Evolutionary conservation across 2,797 vertebrate genomes (phyloP).

Genomic region (Chelmon rostratus): DNA sequence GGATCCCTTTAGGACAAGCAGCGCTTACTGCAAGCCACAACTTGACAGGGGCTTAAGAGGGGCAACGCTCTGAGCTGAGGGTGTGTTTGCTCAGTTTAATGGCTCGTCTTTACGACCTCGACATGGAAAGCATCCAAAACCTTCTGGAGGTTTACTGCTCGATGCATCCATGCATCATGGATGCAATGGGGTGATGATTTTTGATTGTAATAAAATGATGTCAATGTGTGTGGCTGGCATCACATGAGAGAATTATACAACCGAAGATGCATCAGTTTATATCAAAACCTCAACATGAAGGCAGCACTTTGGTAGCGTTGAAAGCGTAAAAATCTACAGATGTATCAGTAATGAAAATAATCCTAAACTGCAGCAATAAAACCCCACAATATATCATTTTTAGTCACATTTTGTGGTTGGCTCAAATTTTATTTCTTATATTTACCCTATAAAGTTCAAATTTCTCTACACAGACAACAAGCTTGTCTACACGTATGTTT

Average conservation of each 20-base stretch:
- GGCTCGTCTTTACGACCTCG: background rate
- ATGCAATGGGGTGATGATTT: background rate
- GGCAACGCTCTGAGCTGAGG: constrained; percentile 11
- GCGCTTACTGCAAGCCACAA: constrained; percentile 26
- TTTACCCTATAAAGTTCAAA: background rate
- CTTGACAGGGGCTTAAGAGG: constrained; percentile 29
- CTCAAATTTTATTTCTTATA: background rate
- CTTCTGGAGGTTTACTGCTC: background rate
- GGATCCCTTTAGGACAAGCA: constrained; percentile 34
- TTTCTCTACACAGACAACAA: background rate
- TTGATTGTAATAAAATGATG: background rate
- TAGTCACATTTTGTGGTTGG: background rate
- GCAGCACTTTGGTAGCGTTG: too few relatives aligned
- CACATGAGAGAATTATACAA: background rate
- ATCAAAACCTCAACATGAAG: background rate
- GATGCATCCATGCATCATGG: background rate
- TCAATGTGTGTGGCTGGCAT: background rate
- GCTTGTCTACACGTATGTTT: background rate
- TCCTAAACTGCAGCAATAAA: too few relatives aligned
- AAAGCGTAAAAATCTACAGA: too few relatives aligned
- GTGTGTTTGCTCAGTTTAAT: constrained; percentile 19
- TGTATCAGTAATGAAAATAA: too few relatives aligned
- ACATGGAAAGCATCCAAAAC: constrained; percentile 1
- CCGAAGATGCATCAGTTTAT: background rate
- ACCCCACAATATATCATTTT: too few relatives aligned